Conservation (phyloP, 2,113 vertebrate genomes). For the Falco punctatus region DNA sequence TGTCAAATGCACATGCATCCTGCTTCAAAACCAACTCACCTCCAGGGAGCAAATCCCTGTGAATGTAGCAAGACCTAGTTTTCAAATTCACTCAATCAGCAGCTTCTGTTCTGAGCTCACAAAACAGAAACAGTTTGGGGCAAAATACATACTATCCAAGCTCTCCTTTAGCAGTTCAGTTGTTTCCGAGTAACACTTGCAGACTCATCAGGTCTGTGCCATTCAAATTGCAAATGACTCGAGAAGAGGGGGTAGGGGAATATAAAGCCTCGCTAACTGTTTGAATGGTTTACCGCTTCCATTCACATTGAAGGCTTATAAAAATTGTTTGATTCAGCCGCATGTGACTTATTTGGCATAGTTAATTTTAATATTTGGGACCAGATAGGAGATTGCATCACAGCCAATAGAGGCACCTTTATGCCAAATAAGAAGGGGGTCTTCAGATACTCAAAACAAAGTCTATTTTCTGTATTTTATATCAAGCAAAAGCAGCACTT, state of each 20-base stretch:
- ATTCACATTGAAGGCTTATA: neutral
- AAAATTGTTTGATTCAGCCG: neutral
- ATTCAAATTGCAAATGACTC: neutral
- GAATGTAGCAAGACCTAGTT: neutral
- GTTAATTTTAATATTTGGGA: neutral
- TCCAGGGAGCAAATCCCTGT: neutral
- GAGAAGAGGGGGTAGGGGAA: neutral
- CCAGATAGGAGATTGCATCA: neutral
- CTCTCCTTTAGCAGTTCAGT: neutral
- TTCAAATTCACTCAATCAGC: slow-evolving; percentile 11
- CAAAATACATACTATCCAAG: neutral
- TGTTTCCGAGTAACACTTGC: neutral
- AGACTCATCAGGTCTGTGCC: neutral
- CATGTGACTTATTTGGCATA: neutral
- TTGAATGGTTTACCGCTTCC: neutral
- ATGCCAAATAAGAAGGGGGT: neutral
- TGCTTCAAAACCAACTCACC: neutral
- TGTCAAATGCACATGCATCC: neutral
- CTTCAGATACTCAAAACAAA: neutral
- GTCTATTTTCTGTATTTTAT: neutral
- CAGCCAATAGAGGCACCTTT: neutral
- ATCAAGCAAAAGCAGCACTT: neutral
- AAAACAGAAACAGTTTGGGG: neutral
- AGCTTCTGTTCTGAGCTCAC: neutral
- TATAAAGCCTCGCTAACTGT: neutral